phyloP scores from a whole-genome alignment of 2,113 vertebrate genomes.

The Ophthalmolycus amberensis region DNA sequence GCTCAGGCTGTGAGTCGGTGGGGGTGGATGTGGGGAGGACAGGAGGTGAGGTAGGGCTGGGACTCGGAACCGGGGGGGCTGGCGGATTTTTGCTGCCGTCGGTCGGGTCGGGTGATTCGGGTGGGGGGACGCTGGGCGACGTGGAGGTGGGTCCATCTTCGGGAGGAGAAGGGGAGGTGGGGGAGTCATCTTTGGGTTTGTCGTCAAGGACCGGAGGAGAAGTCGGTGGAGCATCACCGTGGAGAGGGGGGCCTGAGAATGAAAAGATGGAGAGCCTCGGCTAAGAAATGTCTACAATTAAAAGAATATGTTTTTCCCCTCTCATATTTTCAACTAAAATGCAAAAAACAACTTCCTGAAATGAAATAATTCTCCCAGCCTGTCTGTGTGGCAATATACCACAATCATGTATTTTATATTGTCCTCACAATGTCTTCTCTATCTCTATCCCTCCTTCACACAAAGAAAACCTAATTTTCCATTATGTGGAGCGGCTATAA shows the following conservation, averaged over 20 bases:
- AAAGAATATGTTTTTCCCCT: too few relatives aligned
- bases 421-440: background rate
- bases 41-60: constrained; percentile 58
- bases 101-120: constrained; percentile 62
- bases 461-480: constrained; percentile 55
- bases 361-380: background rate
- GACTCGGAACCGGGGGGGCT: constrained; percentile 80
- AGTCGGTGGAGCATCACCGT: constrained; percentile 55
- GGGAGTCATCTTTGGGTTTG: constrained; percentile 16
- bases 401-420: background rate
- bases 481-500: constrained; percentile 26
- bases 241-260: constrained; percentile 82
- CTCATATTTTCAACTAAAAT: background rate
- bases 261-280: accelerated
- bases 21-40: constrained; percentile 71
- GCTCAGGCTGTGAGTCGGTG: constrained; percentile 14
- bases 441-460: constrained; percentile 22
- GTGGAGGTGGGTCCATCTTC: constrained; percentile 58
- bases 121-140: background rate
- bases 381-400: constrained; percentile 12
- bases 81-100: constrained; percentile 75
- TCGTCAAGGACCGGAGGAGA: constrained; percentile 43
- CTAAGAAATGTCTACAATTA: background rate
- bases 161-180: constrained; percentile 32
- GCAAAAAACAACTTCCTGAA: background rate